These are phyloP conservation scores for Lagorchestes hirsutus DNA, from an alignment of 2,797 vertebrate species.

Conservation along the genomic window DNA sequence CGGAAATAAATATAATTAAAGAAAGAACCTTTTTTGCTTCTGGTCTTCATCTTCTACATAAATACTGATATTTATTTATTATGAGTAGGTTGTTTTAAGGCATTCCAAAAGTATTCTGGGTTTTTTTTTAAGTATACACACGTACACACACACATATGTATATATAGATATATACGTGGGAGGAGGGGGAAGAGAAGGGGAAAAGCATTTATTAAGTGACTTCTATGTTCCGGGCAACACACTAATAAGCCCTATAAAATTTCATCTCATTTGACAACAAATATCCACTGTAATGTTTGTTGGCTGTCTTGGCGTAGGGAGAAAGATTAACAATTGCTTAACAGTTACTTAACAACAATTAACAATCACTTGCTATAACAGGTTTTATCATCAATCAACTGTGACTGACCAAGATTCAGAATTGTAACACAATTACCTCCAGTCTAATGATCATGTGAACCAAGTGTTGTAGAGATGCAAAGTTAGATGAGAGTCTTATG, in stretches of 20 bases:
- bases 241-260: not conserved
- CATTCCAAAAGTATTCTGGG: not conserved
- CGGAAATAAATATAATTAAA: not conserved
- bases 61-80: not conserved
- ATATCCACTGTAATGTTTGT: conserved; percentile 29
- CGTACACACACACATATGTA: too few relatives aligned
- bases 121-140: not conserved
- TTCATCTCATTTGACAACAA: not conserved
- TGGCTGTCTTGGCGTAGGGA: not conserved
- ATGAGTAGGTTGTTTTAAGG: not conserved
- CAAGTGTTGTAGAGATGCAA: conserved; percentile 23
- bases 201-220: not conserved
- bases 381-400: not conserved
- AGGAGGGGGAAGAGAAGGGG: not conserved
- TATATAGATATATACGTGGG: too few relatives aligned
- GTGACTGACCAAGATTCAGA: conserved; percentile 7
- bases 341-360: not conserved
- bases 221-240: not conserved
- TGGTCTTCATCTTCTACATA: not conserved
- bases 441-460: not conserved
- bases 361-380: not conserved
- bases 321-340: not conserved
- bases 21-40: not conserved
- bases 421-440: not conserved
- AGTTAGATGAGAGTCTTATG: not conserved